Evolutionary conservation across 1,140 invertebrate species (phyloP).

Genomic region (Danaus plexippus): DNA sequence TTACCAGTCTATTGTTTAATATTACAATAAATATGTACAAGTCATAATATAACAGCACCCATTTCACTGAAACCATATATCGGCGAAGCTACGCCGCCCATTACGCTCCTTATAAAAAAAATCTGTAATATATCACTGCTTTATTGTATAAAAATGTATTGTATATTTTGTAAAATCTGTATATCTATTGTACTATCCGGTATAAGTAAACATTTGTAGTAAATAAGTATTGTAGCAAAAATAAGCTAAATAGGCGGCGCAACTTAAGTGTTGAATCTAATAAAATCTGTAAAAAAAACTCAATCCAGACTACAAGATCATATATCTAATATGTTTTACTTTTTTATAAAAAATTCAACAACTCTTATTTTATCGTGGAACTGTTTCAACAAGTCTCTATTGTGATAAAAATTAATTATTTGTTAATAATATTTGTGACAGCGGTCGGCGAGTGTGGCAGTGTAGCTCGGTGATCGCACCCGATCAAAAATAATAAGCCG

Average conservation of each 20-base stretch:
- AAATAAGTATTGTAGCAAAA: conserved; percentile 64
- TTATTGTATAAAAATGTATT: conserved; percentile 64
- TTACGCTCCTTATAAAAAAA: conserved; percentile 52
- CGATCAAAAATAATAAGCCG: conserved; percentile 52
- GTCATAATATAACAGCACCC: conserved; percentile 68
- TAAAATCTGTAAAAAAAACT: conserved; percentile 69
- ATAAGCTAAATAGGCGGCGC: conserved; percentile 60
- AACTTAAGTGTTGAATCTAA: conserved; percentile 41
- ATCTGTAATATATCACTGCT: conserved; percentile 59
- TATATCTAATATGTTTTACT: conserved; percentile 67
- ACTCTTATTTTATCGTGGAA: conserved; percentile 69
- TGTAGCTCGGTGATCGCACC: conserved; percentile 45
- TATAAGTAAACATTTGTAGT: conserved; percentile 54
- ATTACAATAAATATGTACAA: conserved; percentile 71
- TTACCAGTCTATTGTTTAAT: conserved; percentile 70
- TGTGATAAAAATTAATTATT: conserved; percentile 61
- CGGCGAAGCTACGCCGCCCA: conserved; percentile 40
- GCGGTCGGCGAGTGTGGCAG: conserved; percentile 68
- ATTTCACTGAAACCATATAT: conserved; percentile 55
- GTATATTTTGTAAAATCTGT: conserved; percentile 64
- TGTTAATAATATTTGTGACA: conserved; percentile 50
- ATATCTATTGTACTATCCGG: conserved; percentile 65
- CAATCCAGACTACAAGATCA: conserved; percentile 71
- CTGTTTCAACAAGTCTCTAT: conserved; percentile 69
- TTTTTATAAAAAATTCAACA: conserved; percentile 71